A percentile compares a stretch with the other conserved stretches of the same genome.
These are phyloP conservation scores for Lota lota DNA, from an alignment of 2,113 vertebrate genomes.

Conservation along the genomic window DNA sequence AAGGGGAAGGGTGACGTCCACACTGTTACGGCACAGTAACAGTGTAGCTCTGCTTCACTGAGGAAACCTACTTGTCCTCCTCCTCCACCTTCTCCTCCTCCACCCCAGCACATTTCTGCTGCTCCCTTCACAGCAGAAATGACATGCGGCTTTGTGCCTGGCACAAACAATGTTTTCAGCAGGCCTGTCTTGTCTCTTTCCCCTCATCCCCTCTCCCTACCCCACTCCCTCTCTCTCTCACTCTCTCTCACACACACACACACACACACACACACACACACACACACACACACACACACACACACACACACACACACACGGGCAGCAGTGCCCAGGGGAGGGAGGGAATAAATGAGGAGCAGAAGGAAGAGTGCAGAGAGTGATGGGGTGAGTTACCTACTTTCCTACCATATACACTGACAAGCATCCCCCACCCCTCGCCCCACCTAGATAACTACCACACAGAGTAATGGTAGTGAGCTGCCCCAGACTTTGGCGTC, in stretches of 20 bases:
- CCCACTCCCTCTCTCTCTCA: constrained; percentile 19
- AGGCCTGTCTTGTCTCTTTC: constrained; percentile 52
- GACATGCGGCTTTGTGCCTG: constrained; percentile 66
- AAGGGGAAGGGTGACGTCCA: too few species aligned
- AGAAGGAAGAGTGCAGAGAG: constrained; percentile 23
- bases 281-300: too few species aligned
- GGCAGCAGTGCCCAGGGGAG: constrained; percentile 11
- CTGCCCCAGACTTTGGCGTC: constrained; percentile 37
- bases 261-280: too few species aligned
- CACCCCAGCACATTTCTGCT: constrained; percentile 38
- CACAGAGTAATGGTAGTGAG: constrained; percentile 55
- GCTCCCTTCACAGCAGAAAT: constrained; percentile 64
- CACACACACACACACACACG: too few species aligned
- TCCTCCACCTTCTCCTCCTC: constrained; percentile 15
- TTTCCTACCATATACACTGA: background rate
- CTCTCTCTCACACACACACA: too few species aligned
- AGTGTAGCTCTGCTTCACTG: constrained; percentile 47
- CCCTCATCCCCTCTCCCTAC: background rate
- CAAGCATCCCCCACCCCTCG: too few species aligned
- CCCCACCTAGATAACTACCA: constrained; percentile 43
- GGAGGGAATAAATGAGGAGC: constrained; percentile 13
- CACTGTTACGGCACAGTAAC: background rate
- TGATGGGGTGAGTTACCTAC: constrained; percentile 27
- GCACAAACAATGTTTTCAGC: constrained; percentile 69
- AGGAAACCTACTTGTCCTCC: constrained; percentile 16